A percentile compares a stretch with the other conserved stretches of the same genome.
Conservation (phyloP, 2,888 invertebrate species). For the Xylocampa areola region DNA sequence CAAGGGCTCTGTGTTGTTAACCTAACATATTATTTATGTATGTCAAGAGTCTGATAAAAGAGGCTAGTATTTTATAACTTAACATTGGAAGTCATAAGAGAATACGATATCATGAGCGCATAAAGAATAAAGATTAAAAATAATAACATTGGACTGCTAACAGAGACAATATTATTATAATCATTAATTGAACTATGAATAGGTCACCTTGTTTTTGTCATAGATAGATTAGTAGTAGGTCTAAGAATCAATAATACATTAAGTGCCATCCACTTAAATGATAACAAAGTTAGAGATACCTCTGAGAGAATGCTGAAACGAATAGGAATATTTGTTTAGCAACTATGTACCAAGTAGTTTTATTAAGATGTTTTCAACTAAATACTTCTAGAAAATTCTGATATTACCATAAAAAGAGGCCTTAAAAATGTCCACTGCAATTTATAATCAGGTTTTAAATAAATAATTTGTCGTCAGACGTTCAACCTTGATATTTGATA, state of each 20-base stretch:
- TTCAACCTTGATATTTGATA: slow-evolving; percentile 58
- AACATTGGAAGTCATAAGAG: slow-evolving; percentile 48
- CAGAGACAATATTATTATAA: neutral
- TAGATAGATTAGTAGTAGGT: neutral
- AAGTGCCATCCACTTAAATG: slow-evolving; percentile 1
- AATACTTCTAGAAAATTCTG: slow-evolving; percentile 36
- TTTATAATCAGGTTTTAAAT: slow-evolving; percentile 52
- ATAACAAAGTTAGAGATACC: slow-evolving; percentile 8
- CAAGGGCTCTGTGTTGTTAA: slow-evolving; percentile 47
- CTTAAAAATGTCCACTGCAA: slow-evolving; percentile 47
- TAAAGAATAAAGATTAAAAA: neutral
- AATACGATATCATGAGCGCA: slow-evolving; percentile 4
- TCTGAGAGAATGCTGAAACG: slow-evolving; percentile 2
- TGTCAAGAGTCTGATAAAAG: slow-evolving; percentile 48
- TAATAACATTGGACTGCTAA: neutral
- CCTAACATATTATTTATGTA: slow-evolving; percentile 29
- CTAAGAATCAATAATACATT: slow-evolving; percentile 1
- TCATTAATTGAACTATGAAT: neutral
- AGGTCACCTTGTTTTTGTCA: neutral
- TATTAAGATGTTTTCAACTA: slow-evolving; percentile 9
- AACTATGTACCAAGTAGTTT: slow-evolving; percentile 11
- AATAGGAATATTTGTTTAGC: slow-evolving; percentile 5
- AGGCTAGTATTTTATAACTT: slow-evolving; percentile 40
- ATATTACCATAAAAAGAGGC: slow-evolving; percentile 49
- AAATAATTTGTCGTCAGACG: slow-evolving; percentile 43